Conservation (phyloP, 2,797 vertebrate species). For the Avahi laniger region DNA sequence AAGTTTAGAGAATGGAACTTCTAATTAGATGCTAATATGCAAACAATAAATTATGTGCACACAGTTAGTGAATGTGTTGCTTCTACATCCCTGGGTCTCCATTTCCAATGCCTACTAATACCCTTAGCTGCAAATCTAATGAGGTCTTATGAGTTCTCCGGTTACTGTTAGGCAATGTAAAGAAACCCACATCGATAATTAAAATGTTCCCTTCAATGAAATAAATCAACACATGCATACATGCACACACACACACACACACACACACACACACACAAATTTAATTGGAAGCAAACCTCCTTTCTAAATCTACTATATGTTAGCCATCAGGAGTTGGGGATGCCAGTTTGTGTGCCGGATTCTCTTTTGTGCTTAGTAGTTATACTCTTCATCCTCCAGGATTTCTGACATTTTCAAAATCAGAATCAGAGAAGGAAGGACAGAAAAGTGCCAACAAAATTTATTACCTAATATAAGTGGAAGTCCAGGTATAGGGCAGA, state of each 20-base stretch:
- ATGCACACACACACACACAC: not conserved
- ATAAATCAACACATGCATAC: not conserved
- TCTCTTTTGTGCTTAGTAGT: not conserved
- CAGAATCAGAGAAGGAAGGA: not conserved
- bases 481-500: not conserved
- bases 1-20: not conserved
- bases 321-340: not conserved
- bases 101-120: not conserved
- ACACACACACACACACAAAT: not conserved
- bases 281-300: not conserved
- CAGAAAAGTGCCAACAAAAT: not conserved
- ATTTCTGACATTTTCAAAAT: not conserved
- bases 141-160: not conserved
- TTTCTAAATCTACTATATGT: not conserved
- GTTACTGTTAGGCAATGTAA: not conserved
- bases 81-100: not conserved
- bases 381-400: not conserved
- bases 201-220: not conserved
- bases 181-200: not conserved
- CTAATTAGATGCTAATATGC: not conserved
- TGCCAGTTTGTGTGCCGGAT: not conserved
- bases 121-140: not conserved
- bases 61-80: not conserved
- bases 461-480: not conserved
- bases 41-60: not conserved